Percentiles rank a stretch among this genome's conserved stretches.
Conservation (phyloP, 2,888 invertebrate genomes). For the Lordiphosa andalusiaca region DNA sequence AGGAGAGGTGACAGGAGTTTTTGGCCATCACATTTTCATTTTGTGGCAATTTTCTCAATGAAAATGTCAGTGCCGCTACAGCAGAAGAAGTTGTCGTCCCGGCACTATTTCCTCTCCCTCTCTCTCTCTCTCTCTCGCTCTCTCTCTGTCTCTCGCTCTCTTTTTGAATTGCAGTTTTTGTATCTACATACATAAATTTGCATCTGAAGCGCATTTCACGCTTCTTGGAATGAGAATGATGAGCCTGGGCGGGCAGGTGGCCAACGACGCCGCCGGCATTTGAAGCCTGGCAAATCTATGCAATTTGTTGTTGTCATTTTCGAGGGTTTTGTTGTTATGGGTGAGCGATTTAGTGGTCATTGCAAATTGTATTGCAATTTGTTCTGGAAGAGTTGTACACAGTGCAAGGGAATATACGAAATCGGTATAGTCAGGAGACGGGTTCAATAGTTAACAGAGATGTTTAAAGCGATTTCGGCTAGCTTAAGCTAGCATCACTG, state of each 20-base stretch:
- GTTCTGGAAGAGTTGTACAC: slow-evolving; percentile 18
- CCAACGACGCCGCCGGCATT: slow-evolving; percentile 5
- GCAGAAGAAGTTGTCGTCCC: slow-evolving; percentile 18
- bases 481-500: too few relatives aligned
- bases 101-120: slow-evolving; percentile 1
- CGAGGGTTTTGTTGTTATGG: slow-evolving; percentile 19
- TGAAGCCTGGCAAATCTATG: slow-evolving; percentile 27
- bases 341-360: slow-evolving; percentile 40
- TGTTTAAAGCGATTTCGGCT: too few relatives aligned
- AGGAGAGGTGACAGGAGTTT: slow-evolving; percentile 29
- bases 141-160: neutral
- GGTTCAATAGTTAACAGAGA: too few relatives aligned
- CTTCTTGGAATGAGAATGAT: neutral
- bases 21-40: slow-evolving; percentile 28
- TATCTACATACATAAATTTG: slow-evolving; percentile 51
- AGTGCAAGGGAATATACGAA: slow-evolving; percentile 9
- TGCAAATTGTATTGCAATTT: slow-evolving; percentile 66
- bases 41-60: slow-evolving; percentile 70
- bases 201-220: neutral
- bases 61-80: slow-evolving; percentile 39
- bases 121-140: neutral
- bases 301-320: slow-evolving; percentile 33
- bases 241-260: neutral
- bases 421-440: neutral
- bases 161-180: slow-evolving; percentile 31